A percentile compares a stretch with the other conserved stretches of the same genome.
Conservation (phyloP, 2,888 invertebrate genomes). For the Bugulina stolonifera region DNA sequence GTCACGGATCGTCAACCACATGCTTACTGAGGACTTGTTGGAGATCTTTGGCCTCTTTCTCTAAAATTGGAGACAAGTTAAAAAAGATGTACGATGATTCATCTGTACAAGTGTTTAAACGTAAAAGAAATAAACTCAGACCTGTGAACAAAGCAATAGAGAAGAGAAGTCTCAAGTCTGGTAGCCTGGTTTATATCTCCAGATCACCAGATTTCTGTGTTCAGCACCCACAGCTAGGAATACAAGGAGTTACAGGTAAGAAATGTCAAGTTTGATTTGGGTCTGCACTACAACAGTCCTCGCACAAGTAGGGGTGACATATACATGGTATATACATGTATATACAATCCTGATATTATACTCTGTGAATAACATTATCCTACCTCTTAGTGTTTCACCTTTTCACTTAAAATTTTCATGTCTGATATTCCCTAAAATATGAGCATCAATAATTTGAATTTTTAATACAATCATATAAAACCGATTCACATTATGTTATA, state of each 20-base stretch:
- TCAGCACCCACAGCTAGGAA: conserved; percentile 36
- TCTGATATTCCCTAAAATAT: no score
- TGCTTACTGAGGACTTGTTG: conserved; percentile 61
- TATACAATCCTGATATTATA: no score
- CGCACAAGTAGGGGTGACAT: no score
- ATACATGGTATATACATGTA: no score
- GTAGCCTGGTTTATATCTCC: conserved; percentile 58
- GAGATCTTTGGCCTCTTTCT: conserved; percentile 58
- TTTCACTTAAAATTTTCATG: no score
- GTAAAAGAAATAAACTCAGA: conserved; percentile 54
- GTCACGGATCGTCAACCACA: conserved; percentile 61
- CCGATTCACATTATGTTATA: no score
- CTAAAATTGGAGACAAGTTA: conserved; percentile 56
- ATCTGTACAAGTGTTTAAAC: conserved; percentile 42
- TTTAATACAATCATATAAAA: no score
- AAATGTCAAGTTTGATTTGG: background rate
- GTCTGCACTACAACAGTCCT: no score
- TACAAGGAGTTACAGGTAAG: conserved; percentile 47
- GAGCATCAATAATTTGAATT: no score
- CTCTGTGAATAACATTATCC: no score
- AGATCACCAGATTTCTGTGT: conserved; percentile 59
- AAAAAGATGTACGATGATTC: conserved; percentile 58
- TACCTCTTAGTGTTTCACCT: no score
- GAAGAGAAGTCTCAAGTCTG: conserved; percentile 46
- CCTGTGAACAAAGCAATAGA: conserved; percentile 53